Conservation (phyloP, 2,797 vertebrate species). For the Pseudomugil tenellus region DNA sequence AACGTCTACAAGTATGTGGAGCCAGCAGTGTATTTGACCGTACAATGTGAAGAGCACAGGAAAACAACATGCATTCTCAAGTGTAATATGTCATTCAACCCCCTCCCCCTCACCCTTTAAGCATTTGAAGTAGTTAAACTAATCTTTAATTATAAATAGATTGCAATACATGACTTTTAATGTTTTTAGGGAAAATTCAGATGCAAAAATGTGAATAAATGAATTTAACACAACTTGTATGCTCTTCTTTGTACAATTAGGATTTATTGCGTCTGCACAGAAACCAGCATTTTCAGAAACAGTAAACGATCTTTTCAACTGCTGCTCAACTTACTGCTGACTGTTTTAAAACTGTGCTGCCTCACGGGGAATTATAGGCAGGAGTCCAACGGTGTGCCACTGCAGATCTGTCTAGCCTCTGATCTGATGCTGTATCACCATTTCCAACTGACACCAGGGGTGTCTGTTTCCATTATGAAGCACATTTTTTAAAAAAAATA, state of each 20-base stretch:
- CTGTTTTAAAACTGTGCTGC: constrained; percentile 16
- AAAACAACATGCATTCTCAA: neutral
- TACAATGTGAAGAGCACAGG: neutral
- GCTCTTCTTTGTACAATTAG: neutral
- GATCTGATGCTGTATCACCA: neutral
- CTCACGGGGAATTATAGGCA: constrained; percentile 12
- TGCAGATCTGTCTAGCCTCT: neutral
- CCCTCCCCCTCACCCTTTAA: neutral
- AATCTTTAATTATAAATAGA: neutral
- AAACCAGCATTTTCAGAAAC: constrained; percentile 17
- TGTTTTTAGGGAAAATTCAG: neutral
- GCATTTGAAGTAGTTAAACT: neutral
- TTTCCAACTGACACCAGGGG: neutral
- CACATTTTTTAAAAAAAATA: neutral
- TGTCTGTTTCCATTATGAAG: neutral
- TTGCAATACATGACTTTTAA: neutral
- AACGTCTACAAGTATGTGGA: neutral
- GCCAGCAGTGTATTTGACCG: neutral
- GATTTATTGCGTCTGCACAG: neutral
- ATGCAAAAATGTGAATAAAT: neutral
- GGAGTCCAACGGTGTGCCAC: constrained; percentile 12
- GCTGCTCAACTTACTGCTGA: constrained; percentile 12
- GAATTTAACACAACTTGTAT: neutral
- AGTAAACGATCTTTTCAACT: constrained; percentile 31
- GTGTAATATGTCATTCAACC: neutral